phyloP scores from a whole-genome alignment of 2,113 vertebrate genomes.

The Heptranchias perlo region DNA sequence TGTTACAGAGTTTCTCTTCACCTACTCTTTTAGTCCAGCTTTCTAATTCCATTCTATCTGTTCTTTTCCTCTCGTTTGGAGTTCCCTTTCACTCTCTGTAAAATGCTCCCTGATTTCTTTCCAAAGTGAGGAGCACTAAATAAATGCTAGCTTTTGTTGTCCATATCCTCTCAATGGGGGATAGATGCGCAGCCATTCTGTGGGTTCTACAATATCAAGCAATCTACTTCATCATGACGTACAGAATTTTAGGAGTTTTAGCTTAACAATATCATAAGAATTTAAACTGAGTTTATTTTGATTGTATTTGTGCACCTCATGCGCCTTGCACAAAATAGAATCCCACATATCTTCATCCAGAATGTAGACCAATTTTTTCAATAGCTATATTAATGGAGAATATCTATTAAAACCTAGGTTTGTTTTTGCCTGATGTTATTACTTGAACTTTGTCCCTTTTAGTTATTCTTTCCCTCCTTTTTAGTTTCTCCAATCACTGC shows the following conservation, averaged over 20 bases:
- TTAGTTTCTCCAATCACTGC: neutral
- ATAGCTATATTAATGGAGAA: neutral
- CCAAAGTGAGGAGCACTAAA: neutral
- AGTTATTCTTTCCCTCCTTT: neutral
- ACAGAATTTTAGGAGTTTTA: neutral
- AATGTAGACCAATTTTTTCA: neutral
- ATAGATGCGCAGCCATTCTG: neutral
- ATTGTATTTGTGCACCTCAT: neutral
- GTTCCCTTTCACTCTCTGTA: neutral
- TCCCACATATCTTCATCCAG: neutral
- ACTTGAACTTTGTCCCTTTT: neutral
- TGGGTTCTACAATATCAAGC: neutral
- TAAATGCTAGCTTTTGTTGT: neutral
- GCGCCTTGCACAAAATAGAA: neutral
- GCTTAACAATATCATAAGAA: neutral
- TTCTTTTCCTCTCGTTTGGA: neutral
- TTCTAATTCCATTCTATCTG: neutral
- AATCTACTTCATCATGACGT: neutral
- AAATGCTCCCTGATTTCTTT: neutral
- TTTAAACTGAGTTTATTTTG: neutral
- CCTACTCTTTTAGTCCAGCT: neutral
- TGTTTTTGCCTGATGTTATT: neutral
- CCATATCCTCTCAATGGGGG: neutral
- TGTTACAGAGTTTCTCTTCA: neutral
- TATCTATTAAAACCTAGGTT: neutral